Evolutionary conservation across 2,797 vertebrate genomes (phyloP).

Genomic region (Ambastaia sidthimunki): DNA sequence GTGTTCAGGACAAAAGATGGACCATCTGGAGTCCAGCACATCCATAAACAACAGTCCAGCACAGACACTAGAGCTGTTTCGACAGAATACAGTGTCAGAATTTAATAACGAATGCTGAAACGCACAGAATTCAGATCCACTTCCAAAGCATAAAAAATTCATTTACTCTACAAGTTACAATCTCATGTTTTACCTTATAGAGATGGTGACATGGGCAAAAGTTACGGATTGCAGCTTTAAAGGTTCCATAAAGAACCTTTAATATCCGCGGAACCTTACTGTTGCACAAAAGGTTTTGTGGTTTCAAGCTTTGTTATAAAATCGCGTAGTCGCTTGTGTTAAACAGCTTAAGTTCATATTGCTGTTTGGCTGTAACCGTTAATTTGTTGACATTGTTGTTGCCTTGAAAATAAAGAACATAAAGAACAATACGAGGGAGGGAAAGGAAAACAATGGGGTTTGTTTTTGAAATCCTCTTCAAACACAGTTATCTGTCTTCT

Average conservation of each 20-base stretch:
- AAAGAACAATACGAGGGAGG: background rate
- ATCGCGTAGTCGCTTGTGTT: background rate
- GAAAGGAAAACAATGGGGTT: background rate
- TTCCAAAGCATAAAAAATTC: background rate
- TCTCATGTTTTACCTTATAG: no score
- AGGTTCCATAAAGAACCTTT: no score
- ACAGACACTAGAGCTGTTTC: background rate
- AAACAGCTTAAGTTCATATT: background rate
- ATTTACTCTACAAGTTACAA: no score
- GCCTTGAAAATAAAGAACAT: background rate
- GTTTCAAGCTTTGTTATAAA: no score
- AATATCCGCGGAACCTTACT: no score
- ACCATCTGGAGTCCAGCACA: constrained; percentile 38
- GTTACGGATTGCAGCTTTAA: no score
- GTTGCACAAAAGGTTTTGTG: no score
- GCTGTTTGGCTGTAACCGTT: background rate
- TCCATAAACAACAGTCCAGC: constrained; percentile 22
- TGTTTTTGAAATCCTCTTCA: background rate
- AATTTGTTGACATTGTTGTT: background rate
- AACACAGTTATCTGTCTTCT: background rate
- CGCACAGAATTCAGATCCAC: background rate
- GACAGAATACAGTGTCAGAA: background rate
- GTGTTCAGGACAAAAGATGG: constrained; percentile 38
- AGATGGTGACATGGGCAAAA: no score
- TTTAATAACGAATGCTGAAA: background rate